A percentile compares a stretch with the other conserved stretches of the same genome.
Evolutionary conservation across 2,888 invertebrate genomes (phyloP).

Genomic region (Pachliopta kotzebuea): DNA sequence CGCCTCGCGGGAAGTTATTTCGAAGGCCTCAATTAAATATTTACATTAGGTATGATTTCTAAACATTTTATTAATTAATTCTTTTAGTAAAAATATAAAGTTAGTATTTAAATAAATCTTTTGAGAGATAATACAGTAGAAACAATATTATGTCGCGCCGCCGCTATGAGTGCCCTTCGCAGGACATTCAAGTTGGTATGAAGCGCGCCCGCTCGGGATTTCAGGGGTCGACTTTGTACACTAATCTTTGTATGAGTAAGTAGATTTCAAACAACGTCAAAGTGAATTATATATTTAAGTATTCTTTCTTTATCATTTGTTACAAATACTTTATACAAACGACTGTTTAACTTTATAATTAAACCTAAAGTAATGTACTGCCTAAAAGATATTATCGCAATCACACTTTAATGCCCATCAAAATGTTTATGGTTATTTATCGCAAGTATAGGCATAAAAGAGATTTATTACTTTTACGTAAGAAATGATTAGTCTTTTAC

Average conservation of each 20-base stretch:
- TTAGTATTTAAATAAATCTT: background rate
- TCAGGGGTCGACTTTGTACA: constrained; percentile 1
- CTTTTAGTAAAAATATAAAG: background rate
- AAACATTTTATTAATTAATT: too few species aligned
- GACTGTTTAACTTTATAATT: background rate
- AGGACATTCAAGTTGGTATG: background rate
- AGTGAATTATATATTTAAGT: background rate
- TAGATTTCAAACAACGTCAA: constrained; percentile 2
- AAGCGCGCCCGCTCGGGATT: background rate
- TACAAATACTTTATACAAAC: background rate
- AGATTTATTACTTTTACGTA: too few species aligned
- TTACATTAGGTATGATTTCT: too few species aligned
- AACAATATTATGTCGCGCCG: background rate
- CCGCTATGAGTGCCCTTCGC: background rate
- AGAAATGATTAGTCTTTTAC: too few species aligned
- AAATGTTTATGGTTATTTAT: too few species aligned
- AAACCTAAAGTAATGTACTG: too few species aligned
- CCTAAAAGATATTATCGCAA: too few species aligned
- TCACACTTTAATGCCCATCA: too few species aligned
- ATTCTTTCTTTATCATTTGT: background rate
- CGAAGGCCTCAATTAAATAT: too few species aligned
- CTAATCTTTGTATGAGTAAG: background rate
- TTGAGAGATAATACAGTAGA: background rate
- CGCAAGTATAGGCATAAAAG: too few species aligned
- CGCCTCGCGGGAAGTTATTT: too few species aligned